phyloP scores from a whole-genome alignment of 1,140 invertebrate species.

The Listronotus oregonensis region DNA sequence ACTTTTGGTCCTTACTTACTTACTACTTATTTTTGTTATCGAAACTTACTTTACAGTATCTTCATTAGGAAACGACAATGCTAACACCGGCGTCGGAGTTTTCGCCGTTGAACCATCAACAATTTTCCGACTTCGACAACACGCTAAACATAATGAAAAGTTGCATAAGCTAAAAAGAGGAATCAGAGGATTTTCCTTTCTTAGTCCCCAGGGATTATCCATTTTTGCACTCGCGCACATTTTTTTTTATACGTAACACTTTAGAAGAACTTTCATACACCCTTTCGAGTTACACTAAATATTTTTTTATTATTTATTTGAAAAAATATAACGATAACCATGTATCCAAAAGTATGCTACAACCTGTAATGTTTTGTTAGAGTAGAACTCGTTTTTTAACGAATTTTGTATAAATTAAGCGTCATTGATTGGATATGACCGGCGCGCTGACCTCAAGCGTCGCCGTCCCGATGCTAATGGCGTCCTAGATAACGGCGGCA shows the following conservation, averaged over 20 bases:
- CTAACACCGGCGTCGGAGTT: conserved; percentile 33
- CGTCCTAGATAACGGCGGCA: conserved; percentile 17
- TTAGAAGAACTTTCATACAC: too few relatives aligned
- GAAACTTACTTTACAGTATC: neutral
- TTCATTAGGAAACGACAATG: conserved; percentile 16
- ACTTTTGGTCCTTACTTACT: too few relatives aligned
- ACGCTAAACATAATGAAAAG: conserved; percentile 22
- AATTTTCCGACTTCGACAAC: conserved; percentile 35
- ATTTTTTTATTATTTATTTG: too few relatives aligned
- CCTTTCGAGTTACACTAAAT: too few relatives aligned
- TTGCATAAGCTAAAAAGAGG: conserved; percentile 19
- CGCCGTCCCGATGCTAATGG: conserved; percentile 18
- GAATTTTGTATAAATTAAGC: conserved; percentile 35
- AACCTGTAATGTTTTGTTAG: conserved; percentile 17
- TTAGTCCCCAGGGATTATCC: conserved; percentile 40
- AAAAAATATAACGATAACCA: too few relatives aligned
- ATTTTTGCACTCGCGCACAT: conserved; percentile 33
- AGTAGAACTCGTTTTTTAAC: conserved; percentile 31
- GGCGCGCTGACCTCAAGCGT: conserved; percentile 43
- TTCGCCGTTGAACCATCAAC: conserved; percentile 19
- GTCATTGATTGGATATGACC: conserved; percentile 49
- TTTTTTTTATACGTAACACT: neutral
- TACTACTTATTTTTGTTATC: too few relatives aligned
- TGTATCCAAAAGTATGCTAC: neutral
- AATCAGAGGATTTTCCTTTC: conserved; percentile 20